Conservation (phyloP, 2,797 vertebrate species). For the Yasuhikotakia modesta region DNA sequence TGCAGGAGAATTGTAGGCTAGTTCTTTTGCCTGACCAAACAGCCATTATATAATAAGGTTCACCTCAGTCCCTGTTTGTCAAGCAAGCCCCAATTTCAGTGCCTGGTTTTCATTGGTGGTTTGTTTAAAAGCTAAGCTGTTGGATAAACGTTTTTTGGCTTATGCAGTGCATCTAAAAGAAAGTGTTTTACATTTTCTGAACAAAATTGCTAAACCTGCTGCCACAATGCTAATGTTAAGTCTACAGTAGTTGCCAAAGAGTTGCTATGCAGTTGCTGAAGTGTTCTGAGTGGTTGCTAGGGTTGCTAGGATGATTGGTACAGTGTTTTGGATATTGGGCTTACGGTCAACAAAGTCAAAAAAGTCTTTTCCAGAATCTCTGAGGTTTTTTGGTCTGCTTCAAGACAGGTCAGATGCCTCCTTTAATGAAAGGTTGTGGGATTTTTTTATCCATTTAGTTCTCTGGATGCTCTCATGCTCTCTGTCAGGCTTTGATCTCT, state of each 20-base stretch:
- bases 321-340: too few relatives aligned
- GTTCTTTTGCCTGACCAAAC: constrained; percentile 11
- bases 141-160: neutral
- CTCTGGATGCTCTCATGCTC: neutral
- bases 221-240: neutral
- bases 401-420: too few relatives aligned
- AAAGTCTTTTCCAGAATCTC: too few relatives aligned
- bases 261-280: neutral
- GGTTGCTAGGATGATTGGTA: too few relatives aligned
- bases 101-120: neutral
- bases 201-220: neutral
- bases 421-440: neutral
- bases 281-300: too few relatives aligned
- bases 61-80: constrained; percentile 7
- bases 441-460: neutral
- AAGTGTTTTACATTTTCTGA: too few relatives aligned
- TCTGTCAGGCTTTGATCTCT: neutral
- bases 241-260: too few relatives aligned
- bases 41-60: constrained; percentile 41
- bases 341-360: too few relatives aligned
- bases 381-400: too few relatives aligned
- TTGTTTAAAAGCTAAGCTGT: neutral
- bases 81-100: neutral
- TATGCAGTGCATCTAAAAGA: neutral
- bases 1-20: constrained; percentile 22